Conservation (phyloP, 2,797 vertebrate genomes). For the Eutrigla gurnardus region DNA sequence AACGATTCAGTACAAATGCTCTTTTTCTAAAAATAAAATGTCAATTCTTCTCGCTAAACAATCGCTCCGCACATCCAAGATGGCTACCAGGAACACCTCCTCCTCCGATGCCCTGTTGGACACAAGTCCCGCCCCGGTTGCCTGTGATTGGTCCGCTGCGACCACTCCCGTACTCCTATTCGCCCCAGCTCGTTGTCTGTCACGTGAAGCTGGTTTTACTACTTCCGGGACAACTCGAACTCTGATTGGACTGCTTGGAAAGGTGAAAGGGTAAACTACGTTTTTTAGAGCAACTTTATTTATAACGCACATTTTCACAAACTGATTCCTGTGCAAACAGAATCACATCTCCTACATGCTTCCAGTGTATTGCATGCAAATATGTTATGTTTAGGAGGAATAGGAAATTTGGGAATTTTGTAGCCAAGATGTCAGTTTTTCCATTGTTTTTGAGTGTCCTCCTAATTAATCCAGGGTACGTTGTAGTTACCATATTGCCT, state of each 20-base stretch:
- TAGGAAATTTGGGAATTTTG: no score
- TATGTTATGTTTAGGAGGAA: no score
- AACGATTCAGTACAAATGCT: constrained; percentile 49
- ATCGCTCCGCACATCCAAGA: constrained; percentile 88
- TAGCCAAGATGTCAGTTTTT: no score
- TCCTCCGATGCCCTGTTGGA: constrained; percentile 77
- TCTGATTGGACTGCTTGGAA: constrained; percentile 71
- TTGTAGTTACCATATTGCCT: no score
- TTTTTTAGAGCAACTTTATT: constrained; percentile 5
- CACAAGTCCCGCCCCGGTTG: constrained; percentile 65
- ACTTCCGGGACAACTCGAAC: constrained; percentile 70
- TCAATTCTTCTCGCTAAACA: constrained; percentile 87
- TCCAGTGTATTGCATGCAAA: no score
- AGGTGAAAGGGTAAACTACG: constrained; percentile 76
- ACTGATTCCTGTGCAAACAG: background rate
- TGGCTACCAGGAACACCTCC: constrained; percentile 88
- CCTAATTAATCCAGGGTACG: no score
- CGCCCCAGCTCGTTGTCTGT: constrained; percentile 35
- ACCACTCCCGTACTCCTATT: constrained; percentile 41
- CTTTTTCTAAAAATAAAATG: constrained; percentile 74
- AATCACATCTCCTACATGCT: no score
- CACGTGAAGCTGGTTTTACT: constrained; percentile 43
- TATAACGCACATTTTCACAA: background rate
- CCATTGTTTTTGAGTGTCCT: no score
- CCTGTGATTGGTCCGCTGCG: constrained; percentile 61